Base-by-base conservation (phyloP, 30 jellyfish, hydroid and myxozoan species). In the Aurelia aurita complex sp. Pacific region DNA sequence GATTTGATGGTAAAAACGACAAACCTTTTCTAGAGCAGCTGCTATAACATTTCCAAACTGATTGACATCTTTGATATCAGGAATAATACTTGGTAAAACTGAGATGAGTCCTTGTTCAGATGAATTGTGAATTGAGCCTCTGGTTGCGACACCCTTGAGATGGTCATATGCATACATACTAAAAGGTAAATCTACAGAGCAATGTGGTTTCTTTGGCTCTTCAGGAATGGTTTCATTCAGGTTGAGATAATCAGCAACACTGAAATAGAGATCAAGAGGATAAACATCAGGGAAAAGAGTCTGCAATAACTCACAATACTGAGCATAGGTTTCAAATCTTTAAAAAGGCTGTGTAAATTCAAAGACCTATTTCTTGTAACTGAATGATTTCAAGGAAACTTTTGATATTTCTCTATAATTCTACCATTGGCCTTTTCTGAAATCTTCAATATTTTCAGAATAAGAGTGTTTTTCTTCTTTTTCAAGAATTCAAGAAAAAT, bases 141-240 rank as follows among this genome's bases (percentile, higher is more conserved):
- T 65, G 54, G 85, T 90, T 10, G 94, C 89, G 2, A 94, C 97
- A 42, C 99, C 97, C 38, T 88, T 89, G 19, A 94, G 73, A 69
- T 94, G 99, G 67, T 94, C 99, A 85, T 87, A 94, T 13, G 96
- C 57, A 46, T 85, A 54, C 99, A 94, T 94, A 67, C 99, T 94
- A 79, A 94, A 89, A 13, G 96, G 83, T 53, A 94, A 74, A 67
- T 94, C 97, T 3, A 81, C 3, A 2, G 71, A 65, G 80, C 99
- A 94, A 60, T 60, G 64, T 67, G 99, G 99, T 60, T 83, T 80
- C 68, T 81, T 79, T 36, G 80, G 34, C 10, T 69, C 90, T 3
- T 62, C 76, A 7, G 90, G 67, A 13, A 81, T 61, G 15, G 34
- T 15, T n/a, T 70, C 81, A 51, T 65, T 60, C 17, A 78, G 12